Evolutionary conservation across 2,797 vertebrate species (phyloP).

Genomic region (Pogoniulus pusillus): DNA sequence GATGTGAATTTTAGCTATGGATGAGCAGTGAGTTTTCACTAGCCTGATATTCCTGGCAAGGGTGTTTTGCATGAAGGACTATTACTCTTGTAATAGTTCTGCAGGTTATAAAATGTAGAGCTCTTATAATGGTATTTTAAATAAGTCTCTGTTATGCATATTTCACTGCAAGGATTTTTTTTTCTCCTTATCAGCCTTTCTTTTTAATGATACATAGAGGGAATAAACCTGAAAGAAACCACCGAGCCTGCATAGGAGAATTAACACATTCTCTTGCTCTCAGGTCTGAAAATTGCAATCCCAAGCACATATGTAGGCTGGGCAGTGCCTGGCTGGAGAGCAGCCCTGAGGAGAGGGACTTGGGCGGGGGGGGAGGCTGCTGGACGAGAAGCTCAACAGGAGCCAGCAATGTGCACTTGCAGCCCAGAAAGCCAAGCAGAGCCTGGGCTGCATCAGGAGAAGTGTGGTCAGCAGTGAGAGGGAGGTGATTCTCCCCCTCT

Average conservation of each 20-base stretch:
- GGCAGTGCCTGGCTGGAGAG: too few species aligned
- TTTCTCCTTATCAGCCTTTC: not conserved
- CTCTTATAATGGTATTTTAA: not conserved
- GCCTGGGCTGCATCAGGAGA: too few species aligned
- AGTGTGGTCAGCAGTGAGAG: too few species aligned
- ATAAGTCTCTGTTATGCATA: not conserved
- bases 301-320: too few species aligned
- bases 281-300: constrained; percentile 5
- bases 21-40: not conserved
- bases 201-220: constrained; percentile 22
- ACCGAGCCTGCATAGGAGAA: not conserved
- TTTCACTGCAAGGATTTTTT: not conserved
- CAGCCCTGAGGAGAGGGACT: too few species aligned
- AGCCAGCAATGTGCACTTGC: too few species aligned
- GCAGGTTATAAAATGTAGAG: not conserved
- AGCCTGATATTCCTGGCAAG: not conserved
- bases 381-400: too few species aligned
- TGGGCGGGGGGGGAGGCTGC: too few species aligned
- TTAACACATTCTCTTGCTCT: not conserved
- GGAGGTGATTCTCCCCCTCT: too few species aligned
- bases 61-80: not conserved
- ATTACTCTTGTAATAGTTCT: not conserved
- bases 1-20: not conserved
- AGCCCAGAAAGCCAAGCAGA: too few species aligned
- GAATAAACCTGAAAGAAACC: constrained; percentile 25